A percentile compares a stretch with the other conserved stretches of the same genome.
Conservation (phyloP, 2,888 invertebrate genomes). For the Hoplodrina ambigua region DNA sequence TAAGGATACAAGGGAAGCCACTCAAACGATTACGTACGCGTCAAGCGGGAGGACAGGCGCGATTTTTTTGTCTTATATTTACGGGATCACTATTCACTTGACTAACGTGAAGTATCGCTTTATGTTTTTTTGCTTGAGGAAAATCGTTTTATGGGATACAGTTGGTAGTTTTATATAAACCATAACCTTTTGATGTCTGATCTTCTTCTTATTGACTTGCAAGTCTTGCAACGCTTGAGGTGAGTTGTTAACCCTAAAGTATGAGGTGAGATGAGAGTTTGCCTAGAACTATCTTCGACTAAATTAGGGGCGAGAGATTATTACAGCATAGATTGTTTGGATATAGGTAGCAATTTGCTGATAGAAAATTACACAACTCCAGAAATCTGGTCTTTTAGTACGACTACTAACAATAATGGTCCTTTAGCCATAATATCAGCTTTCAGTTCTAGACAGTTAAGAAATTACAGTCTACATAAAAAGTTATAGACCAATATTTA, state of each 20-base stretch:
- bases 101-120: conserved; percentile 32
- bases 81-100: conserved; percentile 26
- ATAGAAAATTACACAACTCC: background rate
- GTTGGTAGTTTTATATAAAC: no score
- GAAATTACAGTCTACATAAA: conserved; percentile 36
- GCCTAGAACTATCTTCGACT: background rate
- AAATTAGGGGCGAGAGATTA: no score
- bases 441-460: background rate
- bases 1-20: conserved; percentile 73
- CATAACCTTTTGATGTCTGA: no score
- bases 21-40: conserved; percentile 67
- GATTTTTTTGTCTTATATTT: conserved; percentile 55
- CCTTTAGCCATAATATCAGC: conserved; percentile 1
- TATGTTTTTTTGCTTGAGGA: conserved; percentile 1
- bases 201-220: background rate
- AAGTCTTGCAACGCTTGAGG: background rate
- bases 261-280: background rate
- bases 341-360: background rate
- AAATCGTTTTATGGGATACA: conserved; percentile 18
- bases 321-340: background rate
- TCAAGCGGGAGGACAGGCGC: conserved; percentile 44
- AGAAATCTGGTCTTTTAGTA: conserved; percentile 12
- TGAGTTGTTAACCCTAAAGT: background rate
- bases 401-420: conserved; percentile 15
- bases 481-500: conserved; percentile 37